Percentiles rank a stretch among this genome's conserved stretches.
phyloP scores from a whole-genome alignment of 2,113 vertebrate genomes.

The Isichthys henryi region DNA sequence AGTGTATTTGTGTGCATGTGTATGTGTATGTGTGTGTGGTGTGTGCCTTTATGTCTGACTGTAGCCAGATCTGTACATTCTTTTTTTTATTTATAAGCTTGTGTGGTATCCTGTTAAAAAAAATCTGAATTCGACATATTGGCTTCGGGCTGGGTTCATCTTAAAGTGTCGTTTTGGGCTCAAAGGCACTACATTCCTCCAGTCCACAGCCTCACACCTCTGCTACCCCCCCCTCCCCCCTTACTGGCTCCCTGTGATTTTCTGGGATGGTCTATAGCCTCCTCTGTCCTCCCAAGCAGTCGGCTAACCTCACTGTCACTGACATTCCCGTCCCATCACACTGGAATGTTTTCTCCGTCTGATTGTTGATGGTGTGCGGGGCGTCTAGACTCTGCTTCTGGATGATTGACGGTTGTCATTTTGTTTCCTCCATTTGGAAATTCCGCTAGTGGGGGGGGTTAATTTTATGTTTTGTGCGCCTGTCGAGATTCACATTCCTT shows the following conservation, averaged over 20 bases:
- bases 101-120: background rate
- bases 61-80: background rate
- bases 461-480: background rate
- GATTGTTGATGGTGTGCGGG: background rate
- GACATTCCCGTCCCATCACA: background rate
- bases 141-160: background rate
- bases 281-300: background rate
- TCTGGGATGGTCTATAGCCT: background rate
- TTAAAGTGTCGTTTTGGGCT: background rate
- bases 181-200: background rate
- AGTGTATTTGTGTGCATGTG: background rate
- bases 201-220: background rate
- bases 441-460: background rate
- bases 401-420: background rate
- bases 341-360: slow-evolving; percentile 1
- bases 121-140: background rate
- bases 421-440: background rate
- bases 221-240: background rate
- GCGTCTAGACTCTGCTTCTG: background rate
- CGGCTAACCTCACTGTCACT: slow-evolving; percentile 2
- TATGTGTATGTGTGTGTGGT: background rate
- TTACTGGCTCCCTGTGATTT: background rate
- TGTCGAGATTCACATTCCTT: slow-evolving; percentile 10
- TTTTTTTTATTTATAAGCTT: background rate
- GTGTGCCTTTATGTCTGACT: background rate